Conservation (phyloP, 2,113 vertebrate species). For the Rallus limicola region DNA sequence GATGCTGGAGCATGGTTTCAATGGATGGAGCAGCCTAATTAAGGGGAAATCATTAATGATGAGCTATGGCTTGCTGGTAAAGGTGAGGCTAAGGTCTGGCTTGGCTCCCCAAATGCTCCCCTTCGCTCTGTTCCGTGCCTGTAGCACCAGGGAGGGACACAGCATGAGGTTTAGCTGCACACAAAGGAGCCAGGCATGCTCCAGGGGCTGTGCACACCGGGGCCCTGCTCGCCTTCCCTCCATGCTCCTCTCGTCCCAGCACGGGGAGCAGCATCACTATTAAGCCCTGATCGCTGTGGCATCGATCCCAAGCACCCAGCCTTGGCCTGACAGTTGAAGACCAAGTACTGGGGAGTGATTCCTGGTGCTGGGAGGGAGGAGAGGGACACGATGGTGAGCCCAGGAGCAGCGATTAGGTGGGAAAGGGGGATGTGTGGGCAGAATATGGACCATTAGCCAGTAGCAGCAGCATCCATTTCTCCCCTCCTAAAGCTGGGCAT, state of each 20-base stretch:
- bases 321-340: neutral
- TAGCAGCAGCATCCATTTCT: neutral
- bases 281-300: neutral
- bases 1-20: neutral
- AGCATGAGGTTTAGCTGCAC: accelerated
- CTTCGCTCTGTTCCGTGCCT: accelerated
- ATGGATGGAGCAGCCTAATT: neutral
- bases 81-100: neutral
- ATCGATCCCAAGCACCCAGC: neutral
- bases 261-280: neutral
- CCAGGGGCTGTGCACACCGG: neutral
- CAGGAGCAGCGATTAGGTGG: neutral
- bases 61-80: neutral
- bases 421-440: neutral
- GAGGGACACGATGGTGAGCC: neutral
- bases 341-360: neutral
- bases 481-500: neutral
- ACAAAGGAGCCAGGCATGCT: accelerated
- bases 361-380: neutral
- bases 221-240: neutral
- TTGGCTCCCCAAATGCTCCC: neutral
- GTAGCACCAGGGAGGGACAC: neutral
- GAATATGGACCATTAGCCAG: neutral
- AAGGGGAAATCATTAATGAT: neutral
- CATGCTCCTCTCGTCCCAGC: neutral